Evolutionary conservation across 1,140 invertebrate species (phyloP), one percentile per base, ranked within the genome.

Genomic region (Drosophila aff.): DNA sequence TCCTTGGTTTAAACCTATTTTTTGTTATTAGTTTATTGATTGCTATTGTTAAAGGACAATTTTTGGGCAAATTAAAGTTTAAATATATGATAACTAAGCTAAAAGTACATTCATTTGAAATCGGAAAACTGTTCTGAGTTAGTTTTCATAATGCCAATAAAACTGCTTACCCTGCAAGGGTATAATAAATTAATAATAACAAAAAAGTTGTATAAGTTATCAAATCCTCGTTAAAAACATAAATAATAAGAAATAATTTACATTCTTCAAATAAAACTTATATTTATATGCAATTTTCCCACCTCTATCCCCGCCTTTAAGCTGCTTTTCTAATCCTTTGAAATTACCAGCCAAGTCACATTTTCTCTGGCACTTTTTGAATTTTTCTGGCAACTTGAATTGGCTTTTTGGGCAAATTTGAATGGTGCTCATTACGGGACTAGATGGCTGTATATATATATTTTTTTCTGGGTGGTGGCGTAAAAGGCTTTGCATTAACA

Each of bases 401-500:
- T 60, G 69, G 67, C 68, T 73, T 73, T 57, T 74, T 62, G 41
- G 69, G 52, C 49, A 47, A 77, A 59, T 76, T 36, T 69, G 43
- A 75, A 59, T 76, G 74, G 43, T 76, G 53, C 66, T 64, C 55
- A 65, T 61, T 57, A 49, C 16, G 43, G 46, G 31, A 57, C 28
- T 60, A 18, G 36, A 58, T 50, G 63, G 43, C 6, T 53, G 23
- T 41, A n/a, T 16, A 55, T 23, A 50, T 31, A 13, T n/a, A 28
- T 16, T 55, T 23, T 55, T 57, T 46, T 78, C 28, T 77, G 65
- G 49, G 63, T 59, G 75, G 66, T 33, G 67, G 38, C 53, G 53
- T 83, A 79, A 79, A 83, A 83, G 61, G 81, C 81, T 83, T 79
- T 79, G 81, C 81, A 76, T 83, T 83, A 82, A 82, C 81, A 83